phyloP scores from a whole-genome alignment of 2,888 invertebrate genomes.

The Pristionchus fissidentatus region DNA sequence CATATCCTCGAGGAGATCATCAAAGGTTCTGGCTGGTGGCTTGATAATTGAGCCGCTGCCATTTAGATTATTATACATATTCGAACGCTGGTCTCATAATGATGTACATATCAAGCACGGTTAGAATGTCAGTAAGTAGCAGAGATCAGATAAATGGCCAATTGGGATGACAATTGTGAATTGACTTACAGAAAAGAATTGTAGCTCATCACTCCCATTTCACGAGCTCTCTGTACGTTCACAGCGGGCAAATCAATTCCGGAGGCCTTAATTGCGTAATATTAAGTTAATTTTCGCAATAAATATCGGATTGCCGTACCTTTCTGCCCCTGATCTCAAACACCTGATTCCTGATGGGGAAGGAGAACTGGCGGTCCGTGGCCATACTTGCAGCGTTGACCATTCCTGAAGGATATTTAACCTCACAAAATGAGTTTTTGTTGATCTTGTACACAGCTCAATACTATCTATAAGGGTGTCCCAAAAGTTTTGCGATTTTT shows the following conservation, averaged over 20 bases:
- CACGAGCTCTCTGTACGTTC: slow-evolving; percentile 85
- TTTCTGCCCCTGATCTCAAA: slow-evolving; percentile 27
- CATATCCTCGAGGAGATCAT: slow-evolving; percentile 35
- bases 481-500: no score
- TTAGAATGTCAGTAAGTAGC: no score
- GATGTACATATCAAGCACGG: no score
- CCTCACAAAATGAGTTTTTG: no score
- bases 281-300: background rate
- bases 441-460: no score
- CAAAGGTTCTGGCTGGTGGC: no score
- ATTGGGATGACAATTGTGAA: no score
- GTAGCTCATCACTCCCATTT: slow-evolving; percentile 58
- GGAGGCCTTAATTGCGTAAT: slow-evolving; percentile 77
- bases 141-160: no score
- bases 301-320: background rate
- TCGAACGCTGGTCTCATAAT: no score
- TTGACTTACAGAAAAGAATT: slow-evolving; percentile 26
- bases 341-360: slow-evolving; percentile 36
- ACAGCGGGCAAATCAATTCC: slow-evolving; percentile 91
- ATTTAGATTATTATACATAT: no score
- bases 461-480: no score
- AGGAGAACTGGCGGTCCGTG: slow-evolving; percentile 38
- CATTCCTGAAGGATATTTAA: slow-evolving; percentile 27
- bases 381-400: slow-evolving; percentile 20
- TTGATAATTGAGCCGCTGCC: no score